phyloP scores from a whole-genome alignment of 2,113 vertebrate species.

The Cacatua alba region DNA sequence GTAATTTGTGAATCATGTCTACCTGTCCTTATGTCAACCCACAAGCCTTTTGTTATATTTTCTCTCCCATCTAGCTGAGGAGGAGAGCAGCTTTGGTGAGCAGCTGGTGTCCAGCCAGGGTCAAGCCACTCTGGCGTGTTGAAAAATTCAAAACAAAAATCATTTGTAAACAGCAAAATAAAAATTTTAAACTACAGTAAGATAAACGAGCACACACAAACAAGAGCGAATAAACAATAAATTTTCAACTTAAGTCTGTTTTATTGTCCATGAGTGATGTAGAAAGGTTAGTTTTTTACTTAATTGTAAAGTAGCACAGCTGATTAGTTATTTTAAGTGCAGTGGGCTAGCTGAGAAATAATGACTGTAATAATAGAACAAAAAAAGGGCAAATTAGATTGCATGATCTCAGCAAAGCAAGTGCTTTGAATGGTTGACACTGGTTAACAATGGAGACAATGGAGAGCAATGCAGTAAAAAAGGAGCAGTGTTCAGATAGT shows the following conservation, averaged over 20 bases:
- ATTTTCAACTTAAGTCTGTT: neutral
- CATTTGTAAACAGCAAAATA: neutral
- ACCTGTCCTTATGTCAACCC: neutral
- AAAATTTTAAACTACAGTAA: neutral
- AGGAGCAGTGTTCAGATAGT: neutral
- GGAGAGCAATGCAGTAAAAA: neutral
- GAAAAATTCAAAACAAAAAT: neutral
- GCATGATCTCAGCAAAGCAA: neutral
- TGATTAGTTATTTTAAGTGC: slow-evolving; percentile 21
- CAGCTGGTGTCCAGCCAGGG: neutral
- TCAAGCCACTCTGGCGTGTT: neutral
- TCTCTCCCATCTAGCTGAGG: neutral
- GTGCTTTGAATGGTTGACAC: neutral
- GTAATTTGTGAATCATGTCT: neutral
- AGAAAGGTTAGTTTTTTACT: neutral
- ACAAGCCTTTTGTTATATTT: neutral
- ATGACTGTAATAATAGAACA: neutral
- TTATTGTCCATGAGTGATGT: neutral
- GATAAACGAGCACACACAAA: neutral
- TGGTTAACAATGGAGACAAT: slow-evolving; percentile 9
- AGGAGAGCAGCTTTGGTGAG: neutral
- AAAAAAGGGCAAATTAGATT: slow-evolving; percentile 2
- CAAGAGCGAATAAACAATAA: neutral
- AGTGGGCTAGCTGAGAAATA: neutral
- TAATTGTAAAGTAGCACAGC: neutral